Evolutionary conservation across 2,797 vertebrate species (phyloP).

Genomic region (Mormyrus hasselquistii): DNA sequence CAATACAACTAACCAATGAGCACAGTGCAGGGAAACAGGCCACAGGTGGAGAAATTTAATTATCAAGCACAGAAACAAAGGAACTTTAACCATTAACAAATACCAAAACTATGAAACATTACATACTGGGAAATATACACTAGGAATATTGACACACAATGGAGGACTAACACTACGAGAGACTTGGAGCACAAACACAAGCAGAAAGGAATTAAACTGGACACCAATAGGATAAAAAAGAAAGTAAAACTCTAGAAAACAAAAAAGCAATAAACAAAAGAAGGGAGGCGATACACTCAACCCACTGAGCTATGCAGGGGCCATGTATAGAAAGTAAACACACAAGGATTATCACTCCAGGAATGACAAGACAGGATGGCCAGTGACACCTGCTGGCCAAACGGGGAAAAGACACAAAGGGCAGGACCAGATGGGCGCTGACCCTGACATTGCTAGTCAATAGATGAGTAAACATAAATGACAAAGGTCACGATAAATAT

Average conservation of each 20-base stretch:
- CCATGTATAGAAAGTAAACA: neutral
- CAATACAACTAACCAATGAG: neutral
- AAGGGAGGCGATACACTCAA: neutral
- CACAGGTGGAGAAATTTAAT: neutral
- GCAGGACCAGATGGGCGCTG: neutral
- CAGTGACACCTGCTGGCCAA: neutral
- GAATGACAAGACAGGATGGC: neutral
- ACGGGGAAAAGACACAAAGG: neutral
- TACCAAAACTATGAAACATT: neutral
- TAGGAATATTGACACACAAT: neutral
- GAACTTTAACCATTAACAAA: neutral
- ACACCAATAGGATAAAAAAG: neutral
- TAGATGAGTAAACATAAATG: neutral
- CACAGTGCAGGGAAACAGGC: neutral
- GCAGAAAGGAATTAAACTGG: neutral
- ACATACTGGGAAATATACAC: neutral
- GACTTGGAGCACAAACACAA: neutral
- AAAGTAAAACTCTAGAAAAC: neutral
- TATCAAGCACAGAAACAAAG: neutral
- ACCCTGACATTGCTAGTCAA: neutral
- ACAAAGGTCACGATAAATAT: neutral
- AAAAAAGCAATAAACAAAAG: neutral
- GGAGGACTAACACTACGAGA: neutral
- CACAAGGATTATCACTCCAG: neutral
- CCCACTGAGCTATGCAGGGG: neutral